Conservation (phyloP, 64 coral and sea anemone species). For the Anthopleura sola region DNA sequence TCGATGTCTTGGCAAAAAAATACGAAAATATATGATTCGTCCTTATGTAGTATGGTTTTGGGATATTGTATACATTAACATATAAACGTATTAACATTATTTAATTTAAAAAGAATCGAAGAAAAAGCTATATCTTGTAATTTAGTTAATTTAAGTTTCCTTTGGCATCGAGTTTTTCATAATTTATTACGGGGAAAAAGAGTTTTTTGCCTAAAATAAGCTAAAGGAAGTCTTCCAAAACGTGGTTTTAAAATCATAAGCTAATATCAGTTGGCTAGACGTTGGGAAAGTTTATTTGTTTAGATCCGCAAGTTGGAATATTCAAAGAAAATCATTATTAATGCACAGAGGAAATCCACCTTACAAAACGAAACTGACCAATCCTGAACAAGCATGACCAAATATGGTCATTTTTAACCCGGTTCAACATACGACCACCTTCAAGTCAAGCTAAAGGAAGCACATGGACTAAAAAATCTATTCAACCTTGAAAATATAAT, state of each 20-base stretch:
- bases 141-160: not conserved
- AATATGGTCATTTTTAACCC: conserved; percentile 4
- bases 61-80: no score
- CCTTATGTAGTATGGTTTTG: no score
- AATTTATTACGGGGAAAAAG: not conserved
- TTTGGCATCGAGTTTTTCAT: no score
- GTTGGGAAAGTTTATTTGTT: conserved; percentile 1
- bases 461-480: not conserved
- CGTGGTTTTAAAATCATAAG: not conserved
- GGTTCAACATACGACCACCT: not conserved
- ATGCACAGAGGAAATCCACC: conserved; percentile 19
- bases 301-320: not conserved
- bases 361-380: conserved; percentile 22
- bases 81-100: no score
- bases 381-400: conserved; percentile 17
- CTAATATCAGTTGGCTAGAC: not conserved
- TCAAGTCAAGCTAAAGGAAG: conserved; percentile 1
- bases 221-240: not conserved
- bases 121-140: no score
- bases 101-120: no score
- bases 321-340: conserved; percentile 7
- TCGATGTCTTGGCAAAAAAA: no score
- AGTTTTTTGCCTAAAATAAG: not conserved
- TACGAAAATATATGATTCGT: no score
- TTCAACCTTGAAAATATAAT: conserved; percentile 7